Base-by-base conservation (phyloP, 1,140 invertebrate genomes). In the Drosophila gunungcola region DNA sequence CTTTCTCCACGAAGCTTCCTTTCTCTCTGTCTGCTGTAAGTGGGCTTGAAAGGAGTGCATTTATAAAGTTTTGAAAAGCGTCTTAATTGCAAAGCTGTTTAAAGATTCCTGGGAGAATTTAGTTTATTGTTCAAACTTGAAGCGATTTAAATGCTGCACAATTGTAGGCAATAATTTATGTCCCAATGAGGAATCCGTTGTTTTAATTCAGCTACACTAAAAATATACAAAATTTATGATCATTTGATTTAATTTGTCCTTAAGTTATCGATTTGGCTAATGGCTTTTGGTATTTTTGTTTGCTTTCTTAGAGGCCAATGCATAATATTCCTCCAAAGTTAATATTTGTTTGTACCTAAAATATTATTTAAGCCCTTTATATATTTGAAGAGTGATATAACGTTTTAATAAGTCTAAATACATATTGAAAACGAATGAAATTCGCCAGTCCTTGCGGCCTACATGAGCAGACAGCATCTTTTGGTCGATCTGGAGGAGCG, bases 31-130 rank as follows among this genome's bases (percentile, higher is more conserved):
- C 45, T 36, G 2, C 21, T 34, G 27, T 56, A 55, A 70, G 63
- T 55, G 67, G 63, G 64, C 49, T 65, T 68, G 63, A 55, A 68
- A 48, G 49, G 63, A 70, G 63, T 48, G 67, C 42, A 56, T 68
- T 68, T 70, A 57, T 43, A 57, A 70, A 70, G 51, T 41, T 70
- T 27, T 70, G 63, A 69, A 69, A 57, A 12, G 68, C 51, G 42
- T 48, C 52, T 56, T 70, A 70, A 70, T 70, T 70, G 67, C 64
- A 57, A 32, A 1, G 38, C 29, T 29, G 9, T 4, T 52, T 21
- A 11, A 11, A 36, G 32, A 65, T 70, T 36, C 16, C 39, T 13
- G 5, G 6, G 6, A 4, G 12, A 51, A 53, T 68, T 46, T 34
- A 34, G 16, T 34, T 41, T 38, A 16, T 65, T 6, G 7, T 4